Conservation (phyloP, 2,888 invertebrate genomes). For the Saturnia japonica region DNA sequence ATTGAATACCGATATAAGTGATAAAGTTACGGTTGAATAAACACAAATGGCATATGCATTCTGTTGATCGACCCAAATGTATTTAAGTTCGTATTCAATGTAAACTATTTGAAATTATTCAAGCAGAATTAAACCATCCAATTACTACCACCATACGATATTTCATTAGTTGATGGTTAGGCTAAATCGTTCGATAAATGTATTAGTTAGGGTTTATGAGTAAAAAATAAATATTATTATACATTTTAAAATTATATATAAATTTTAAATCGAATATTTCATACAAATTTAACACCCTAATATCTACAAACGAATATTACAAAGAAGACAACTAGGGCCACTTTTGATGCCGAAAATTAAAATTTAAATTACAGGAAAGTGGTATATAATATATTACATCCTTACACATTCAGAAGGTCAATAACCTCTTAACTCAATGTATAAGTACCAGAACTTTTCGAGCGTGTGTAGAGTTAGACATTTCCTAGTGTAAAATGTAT, state of each 20-base stretch:
- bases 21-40: conserved; percentile 13
- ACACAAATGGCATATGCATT: conserved; percentile 8
- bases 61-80: conserved; percentile 12
- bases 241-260: not conserved
- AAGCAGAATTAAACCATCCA: conserved; percentile 9
- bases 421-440: not conserved
- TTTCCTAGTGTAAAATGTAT: conserved; percentile 4
- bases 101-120: conserved; percentile 4
- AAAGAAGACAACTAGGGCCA: no score
- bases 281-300: no score
- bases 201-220: not conserved
- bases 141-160: not conserved
- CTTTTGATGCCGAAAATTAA: not conserved
- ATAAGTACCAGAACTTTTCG: not conserved
- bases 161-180: not conserved
- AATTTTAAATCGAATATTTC: not conserved
- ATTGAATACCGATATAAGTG: conserved; percentile 7
- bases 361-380: not conserved
- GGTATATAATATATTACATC: not conserved
- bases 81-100: conserved; percentile 9
- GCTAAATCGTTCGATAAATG: not conserved
- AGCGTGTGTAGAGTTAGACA: not conserved
- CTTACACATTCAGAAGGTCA: not conserved
- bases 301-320: not conserved
- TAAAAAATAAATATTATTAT: not conserved